Evolutionary conservation across 2,888 invertebrate genomes (phyloP).

Genomic region (Oligia fasciuncula): DNA sequence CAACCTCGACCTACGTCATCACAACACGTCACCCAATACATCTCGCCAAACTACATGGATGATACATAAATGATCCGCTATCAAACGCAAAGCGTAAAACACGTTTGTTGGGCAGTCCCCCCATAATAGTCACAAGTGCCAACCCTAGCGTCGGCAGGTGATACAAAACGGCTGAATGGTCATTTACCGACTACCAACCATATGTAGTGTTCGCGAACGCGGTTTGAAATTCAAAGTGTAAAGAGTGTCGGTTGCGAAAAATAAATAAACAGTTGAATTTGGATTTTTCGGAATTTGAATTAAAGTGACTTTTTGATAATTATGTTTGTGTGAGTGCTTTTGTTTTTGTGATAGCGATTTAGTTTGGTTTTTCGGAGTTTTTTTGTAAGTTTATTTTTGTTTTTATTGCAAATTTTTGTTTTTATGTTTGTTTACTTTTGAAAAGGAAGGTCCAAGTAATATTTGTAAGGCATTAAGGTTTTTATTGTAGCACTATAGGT

Average conservation of each 20-base stretch:
- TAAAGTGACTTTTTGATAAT: slow-evolving; percentile 32
- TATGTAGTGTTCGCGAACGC: slow-evolving; percentile 77
- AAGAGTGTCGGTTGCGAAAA: slow-evolving; percentile 60
- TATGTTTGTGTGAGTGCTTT: slow-evolving; percentile 60
- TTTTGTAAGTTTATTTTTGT: slow-evolving; percentile 49
- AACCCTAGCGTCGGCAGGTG: slow-evolving; percentile 74
- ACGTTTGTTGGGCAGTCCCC: slow-evolving; percentile 56
- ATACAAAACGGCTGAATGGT: slow-evolving; percentile 75
- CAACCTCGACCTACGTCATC: slow-evolving; percentile 24
- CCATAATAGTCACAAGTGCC: slow-evolving; percentile 52
- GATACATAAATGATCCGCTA: slow-evolving; percentile 34
- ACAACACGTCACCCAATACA: slow-evolving; percentile 14
- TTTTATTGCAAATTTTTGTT: background rate
- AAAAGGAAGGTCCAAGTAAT: background rate
- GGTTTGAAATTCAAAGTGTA: slow-evolving; percentile 74
- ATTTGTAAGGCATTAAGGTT: background rate
- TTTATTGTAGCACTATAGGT: background rate
- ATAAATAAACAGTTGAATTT: slow-evolving; percentile 54
- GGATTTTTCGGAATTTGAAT: slow-evolving; percentile 36
- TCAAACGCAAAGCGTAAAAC: slow-evolving; percentile 44
- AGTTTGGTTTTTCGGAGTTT: slow-evolving; percentile 41
- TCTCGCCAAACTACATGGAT: slow-evolving; percentile 23
- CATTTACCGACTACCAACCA: slow-evolving; percentile 82
- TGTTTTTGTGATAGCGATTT: slow-evolving; percentile 40
- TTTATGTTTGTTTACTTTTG: slow-evolving; percentile 9